These are phyloP conservation scores for Phataginus tetradactyla DNA, from an alignment of 2,797 vertebrate genomes.

Conservation along the genomic window DNA sequence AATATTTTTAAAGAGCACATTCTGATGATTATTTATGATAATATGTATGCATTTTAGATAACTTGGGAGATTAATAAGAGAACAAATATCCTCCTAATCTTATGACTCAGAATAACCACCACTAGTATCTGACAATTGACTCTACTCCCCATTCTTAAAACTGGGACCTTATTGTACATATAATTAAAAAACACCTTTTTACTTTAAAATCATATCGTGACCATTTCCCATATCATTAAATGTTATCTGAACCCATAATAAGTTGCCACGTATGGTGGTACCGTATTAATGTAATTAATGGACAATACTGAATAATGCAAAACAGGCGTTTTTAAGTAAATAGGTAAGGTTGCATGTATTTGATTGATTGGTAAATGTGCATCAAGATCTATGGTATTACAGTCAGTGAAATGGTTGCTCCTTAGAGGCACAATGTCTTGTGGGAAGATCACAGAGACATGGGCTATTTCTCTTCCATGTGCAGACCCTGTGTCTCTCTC, in stretches of 20 bases:
- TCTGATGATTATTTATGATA: background rate
- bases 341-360: background rate
- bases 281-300: background rate
- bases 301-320: background rate
- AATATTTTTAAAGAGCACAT: background rate
- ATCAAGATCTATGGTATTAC: background rate
- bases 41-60: background rate
- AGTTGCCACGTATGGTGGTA: background rate
- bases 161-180: background rate
- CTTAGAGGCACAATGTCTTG: background rate
- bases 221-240: background rate
- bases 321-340: background rate
- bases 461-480: fast-evolving
- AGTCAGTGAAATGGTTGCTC: background rate
- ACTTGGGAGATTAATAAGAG: background rate
- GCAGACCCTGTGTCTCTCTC: background rate
- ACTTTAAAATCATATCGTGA: background rate
- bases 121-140: background rate
- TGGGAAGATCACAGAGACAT: background rate
- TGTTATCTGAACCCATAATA: background rate
- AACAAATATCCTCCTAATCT: background rate
- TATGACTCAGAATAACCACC: background rate
- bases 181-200: background rate
- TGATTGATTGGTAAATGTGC: background rate
- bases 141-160: background rate